phyloP scores from a whole-genome alignment of 2,888 invertebrate genomes.

The Scotopteryx bipunctaria region DNA sequence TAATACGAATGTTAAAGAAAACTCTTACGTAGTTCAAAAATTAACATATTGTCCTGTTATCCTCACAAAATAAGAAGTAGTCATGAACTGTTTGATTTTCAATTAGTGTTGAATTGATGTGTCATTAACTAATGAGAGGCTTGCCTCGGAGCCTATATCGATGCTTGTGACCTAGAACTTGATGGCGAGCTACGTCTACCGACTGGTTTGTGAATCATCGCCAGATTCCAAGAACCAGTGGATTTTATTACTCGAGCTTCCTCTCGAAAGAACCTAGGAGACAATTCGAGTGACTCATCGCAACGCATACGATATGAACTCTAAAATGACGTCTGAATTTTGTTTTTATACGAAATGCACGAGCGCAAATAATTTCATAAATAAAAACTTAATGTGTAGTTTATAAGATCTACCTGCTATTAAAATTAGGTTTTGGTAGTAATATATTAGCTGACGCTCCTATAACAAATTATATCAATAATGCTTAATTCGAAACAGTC shows the following conservation, averaged over 20 bases:
- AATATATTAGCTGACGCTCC: too few species aligned
- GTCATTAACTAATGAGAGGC: constrained; percentile 19
- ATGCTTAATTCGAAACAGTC: too few species aligned
- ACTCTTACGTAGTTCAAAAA: background rate
- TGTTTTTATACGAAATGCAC: too few species aligned
- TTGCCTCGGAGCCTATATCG: constrained; percentile 39
- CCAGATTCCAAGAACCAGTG: constrained; percentile 61
- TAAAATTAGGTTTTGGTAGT: too few species aligned
- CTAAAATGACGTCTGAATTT: too few species aligned
- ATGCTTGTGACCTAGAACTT: constrained; percentile 77
- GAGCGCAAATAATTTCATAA: too few species aligned
- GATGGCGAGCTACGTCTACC: constrained; percentile 49
- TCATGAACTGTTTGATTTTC: background rate
- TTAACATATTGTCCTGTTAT: background rate
- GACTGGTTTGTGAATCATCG: constrained; percentile 48
- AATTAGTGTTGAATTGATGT: constrained; percentile 22
- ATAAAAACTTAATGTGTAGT: too few species aligned
- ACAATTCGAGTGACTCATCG: constrained; percentile 31
- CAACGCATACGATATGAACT: too few species aligned
- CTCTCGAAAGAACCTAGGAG: constrained; percentile 50
- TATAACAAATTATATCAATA: too few species aligned
- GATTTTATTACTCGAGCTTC: constrained; percentile 62
- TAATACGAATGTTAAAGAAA: too few species aligned
- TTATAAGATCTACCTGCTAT: too few species aligned
- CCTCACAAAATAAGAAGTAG: background rate